Evolutionary conservation across 37 sponge, comb jelly and placozoan genomes (phyloP).

Genomic region (Beroe forskalii): DNA sequence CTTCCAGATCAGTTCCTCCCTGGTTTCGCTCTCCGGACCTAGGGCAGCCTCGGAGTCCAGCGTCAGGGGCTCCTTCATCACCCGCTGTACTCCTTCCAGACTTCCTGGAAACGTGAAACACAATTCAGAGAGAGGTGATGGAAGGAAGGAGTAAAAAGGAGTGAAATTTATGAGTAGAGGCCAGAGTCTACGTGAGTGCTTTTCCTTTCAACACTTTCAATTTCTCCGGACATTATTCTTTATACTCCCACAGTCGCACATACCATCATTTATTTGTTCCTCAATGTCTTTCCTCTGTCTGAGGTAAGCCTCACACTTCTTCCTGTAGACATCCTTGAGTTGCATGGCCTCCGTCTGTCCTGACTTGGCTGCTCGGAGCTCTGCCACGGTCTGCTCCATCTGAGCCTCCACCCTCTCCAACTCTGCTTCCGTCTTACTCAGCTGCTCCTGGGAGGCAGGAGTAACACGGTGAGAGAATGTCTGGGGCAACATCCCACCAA

Average conservation of each 20-base stretch:
- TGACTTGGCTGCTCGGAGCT: constrained; percentile 30
- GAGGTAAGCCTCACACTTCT: constrained; percentile 59
- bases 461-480: background rate
- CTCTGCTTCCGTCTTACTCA: constrained; percentile 10
- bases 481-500: no score
- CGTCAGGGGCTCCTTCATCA: constrained; percentile 62
- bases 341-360: constrained; percentile 35
- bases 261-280: constrained; percentile 56
- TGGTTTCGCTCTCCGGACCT: constrained; percentile 40
- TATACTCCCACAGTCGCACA: no score
- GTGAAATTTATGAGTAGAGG: no score
- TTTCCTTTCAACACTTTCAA: no score
- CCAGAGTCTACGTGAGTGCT: no score
- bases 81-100: constrained; percentile 38
- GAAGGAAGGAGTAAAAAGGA: no score
- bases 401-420: constrained; percentile 12
- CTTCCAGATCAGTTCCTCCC: constrained; percentile 51
- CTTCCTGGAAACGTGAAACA: constrained; percentile 46
- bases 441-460: background rate
- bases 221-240: no score
- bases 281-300: constrained; percentile 58
- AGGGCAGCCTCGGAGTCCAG: constrained; percentile 38
- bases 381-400: constrained; percentile 31
- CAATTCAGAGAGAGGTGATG: background rate
- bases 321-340: constrained; percentile 61